Conservation (phyloP, 2,797 vertebrate species). For the Vultur gryphus region DNA sequence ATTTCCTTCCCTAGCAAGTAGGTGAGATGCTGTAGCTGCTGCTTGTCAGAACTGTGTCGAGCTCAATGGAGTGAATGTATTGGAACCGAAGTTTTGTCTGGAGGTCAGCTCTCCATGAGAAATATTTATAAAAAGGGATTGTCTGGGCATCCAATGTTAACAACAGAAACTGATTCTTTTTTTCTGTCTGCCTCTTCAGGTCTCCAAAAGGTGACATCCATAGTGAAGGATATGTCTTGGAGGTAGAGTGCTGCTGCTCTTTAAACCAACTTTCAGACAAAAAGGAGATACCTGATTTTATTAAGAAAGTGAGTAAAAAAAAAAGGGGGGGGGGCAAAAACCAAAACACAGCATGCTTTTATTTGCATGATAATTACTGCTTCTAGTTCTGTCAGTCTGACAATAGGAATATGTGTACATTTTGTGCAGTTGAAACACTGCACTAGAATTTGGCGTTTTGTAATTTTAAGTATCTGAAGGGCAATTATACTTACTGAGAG, state of each 20-base stretch:
- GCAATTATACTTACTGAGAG: not conserved
- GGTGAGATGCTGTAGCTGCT: not conserved
- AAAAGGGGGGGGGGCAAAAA: not conserved
- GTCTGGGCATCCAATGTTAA: not conserved
- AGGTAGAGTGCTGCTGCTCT: conserved; percentile 87
- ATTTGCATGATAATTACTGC: not conserved
- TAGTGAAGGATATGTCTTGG: conserved; percentile 82
- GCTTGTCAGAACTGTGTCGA: not conserved
- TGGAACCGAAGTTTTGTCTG: not conserved
- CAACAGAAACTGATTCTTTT: not conserved
- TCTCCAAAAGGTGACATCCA: conserved; percentile 78
- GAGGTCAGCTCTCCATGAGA: not conserved
- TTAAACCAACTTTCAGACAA: conserved; percentile 83
- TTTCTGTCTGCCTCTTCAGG: conserved; percentile 70
- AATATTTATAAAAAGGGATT: not conserved
- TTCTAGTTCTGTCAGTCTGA: not conserved
- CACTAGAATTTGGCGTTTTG: not conserved
- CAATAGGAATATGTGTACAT: not conserved
- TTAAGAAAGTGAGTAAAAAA: conserved; percentile 87
- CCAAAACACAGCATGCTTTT: not conserved
- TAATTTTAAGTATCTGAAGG: not conserved
- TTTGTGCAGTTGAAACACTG: not conserved
- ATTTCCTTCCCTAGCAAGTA: not conserved
- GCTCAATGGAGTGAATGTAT: not conserved
- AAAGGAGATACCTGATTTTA: conserved; percentile 90